phyloP scores from a whole-genome alignment of 2,888 invertebrate species.

The Stenichneumon culpator region DNA sequence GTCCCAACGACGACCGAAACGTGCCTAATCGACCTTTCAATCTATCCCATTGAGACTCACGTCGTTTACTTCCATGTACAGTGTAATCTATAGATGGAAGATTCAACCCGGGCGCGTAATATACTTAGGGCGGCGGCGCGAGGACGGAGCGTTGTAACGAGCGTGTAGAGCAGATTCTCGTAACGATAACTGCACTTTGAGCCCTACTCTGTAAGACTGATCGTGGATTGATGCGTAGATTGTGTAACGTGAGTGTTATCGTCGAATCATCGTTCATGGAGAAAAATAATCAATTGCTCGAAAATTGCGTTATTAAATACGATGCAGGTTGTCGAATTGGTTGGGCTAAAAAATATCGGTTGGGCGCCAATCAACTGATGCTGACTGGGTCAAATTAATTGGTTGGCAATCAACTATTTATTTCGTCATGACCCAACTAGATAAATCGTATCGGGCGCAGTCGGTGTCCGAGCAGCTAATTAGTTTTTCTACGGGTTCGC shows the following conservation, averaged over 20 bases:
- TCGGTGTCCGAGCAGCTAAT: neutral
- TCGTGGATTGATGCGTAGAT: neutral
- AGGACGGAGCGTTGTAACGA: constrained; percentile 32
- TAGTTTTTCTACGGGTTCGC: neutral
- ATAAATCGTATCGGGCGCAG: neutral
- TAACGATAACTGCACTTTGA: constrained; percentile 9
- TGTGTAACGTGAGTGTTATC: neutral
- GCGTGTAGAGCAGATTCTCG: neutral
- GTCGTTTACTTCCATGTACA: constrained; percentile 20
- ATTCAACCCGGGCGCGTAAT: constrained; percentile 31
- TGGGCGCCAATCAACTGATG: too few species aligned
- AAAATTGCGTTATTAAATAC: too few species aligned
- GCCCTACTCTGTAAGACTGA: neutral
- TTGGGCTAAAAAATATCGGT: neutral
- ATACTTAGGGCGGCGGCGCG: constrained; percentile 32
- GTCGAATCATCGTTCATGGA: neutral
- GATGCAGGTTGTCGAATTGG: neutral
- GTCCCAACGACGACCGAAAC: constrained; percentile 37
- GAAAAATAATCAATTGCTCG: too few species aligned
- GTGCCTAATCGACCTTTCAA: constrained; percentile 62
- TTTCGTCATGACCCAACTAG: neutral
- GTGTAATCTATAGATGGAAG: constrained; percentile 14
- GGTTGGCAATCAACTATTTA: too few species aligned
- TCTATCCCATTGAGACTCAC: constrained; percentile 51
- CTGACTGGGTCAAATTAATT: too few species aligned